Base-by-base conservation (phyloP, 2,888 invertebrate species). In the Thereva nobilitata region DNA sequence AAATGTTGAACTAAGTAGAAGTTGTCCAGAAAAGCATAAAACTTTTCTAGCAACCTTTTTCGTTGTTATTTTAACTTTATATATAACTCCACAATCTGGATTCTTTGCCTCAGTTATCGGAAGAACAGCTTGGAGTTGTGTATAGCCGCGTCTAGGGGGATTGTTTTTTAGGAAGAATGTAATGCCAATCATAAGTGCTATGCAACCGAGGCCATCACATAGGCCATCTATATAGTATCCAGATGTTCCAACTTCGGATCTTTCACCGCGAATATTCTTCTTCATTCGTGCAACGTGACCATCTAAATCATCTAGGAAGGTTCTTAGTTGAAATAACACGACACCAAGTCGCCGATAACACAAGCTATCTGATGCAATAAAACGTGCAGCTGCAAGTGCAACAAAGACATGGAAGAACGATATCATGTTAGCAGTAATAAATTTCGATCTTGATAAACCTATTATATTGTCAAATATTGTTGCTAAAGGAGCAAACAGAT, bases 161-260 rank as follows among this genome's bases (percentile, higher is more conserved):
- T 91, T 90, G 72, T 86, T 87, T 74, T 86, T 87, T 5, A 93
- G 81, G 75, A 86, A 91, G 53, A 87, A 77, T 68, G 87, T 83
- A 54, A 89, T 84, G 35, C 91, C 93, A 23, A 88, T 77, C 71
- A 92, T 82, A 72, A 93, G 83, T 0, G 88, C 89, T 4, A 87
- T 81, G 42, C 89, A 90, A 0, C 93, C 93, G 5, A 93, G 75
- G 0, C 88, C 86, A 81, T 94, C 94, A 74, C 92, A 92, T 4
- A 91, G 79, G 0, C 92, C 93, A 74, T 94, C 94, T 1, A 94
- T 86, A 80, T 89, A 89, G 75, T 91, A 93, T 0, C 94, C 94
- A 0, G 87, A 76, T 0, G 89, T 87, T 0, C 92, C 91, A n/a
- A 92, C 88, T 76, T 91, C 90, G 0, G 92, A 91, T 35, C 87